A percentile compares a stretch with the other conserved stretches of the same genome.
phyloP scores from a whole-genome alignment of 2,113 vertebrate species.

The Elaphurus davidianus region DNA sequence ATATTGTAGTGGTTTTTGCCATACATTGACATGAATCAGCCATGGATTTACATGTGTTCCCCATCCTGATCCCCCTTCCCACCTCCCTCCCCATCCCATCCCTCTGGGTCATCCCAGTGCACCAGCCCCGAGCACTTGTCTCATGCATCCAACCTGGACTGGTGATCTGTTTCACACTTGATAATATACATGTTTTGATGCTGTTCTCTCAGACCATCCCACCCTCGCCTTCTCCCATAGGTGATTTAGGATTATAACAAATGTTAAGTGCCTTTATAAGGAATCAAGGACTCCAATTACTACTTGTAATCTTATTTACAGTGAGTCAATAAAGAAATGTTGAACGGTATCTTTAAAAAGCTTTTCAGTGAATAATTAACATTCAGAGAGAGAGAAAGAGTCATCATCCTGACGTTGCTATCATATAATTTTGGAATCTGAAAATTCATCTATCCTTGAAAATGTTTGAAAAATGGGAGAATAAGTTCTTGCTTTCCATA shows the following conservation, averaged over 20 bases:
- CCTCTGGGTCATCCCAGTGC: too few relatives aligned
- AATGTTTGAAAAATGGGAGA: background rate
- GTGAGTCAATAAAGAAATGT: constrained; percentile 33
- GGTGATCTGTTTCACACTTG: too few relatives aligned
- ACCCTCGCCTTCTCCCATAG: background rate
- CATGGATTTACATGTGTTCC: too few relatives aligned
- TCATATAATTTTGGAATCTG: constrained; percentile 46
- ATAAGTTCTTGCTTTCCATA: background rate
- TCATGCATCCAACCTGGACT: too few relatives aligned
- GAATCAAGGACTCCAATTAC: background rate
- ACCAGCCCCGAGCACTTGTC: too few relatives aligned
- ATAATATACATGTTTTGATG: too few relatives aligned
- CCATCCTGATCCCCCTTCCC: too few relatives aligned
- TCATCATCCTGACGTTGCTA: background rate
- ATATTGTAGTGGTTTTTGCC: too few relatives aligned
- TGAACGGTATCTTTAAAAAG: constrained; percentile 64
- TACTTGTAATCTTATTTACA: constrained; percentile 40
- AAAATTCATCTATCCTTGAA: constrained; percentile 32
- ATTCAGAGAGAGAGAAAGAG: constrained; percentile 10
- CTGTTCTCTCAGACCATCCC: too few relatives aligned
- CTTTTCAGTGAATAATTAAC: constrained; percentile 67
- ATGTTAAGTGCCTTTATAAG: background rate
- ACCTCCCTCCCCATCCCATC: too few relatives aligned
- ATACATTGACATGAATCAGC: too few relatives aligned
- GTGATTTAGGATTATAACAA: background rate